Conservation (phyloP, 2,888 invertebrate species). For the Chrysolina oricalcia region DNA sequence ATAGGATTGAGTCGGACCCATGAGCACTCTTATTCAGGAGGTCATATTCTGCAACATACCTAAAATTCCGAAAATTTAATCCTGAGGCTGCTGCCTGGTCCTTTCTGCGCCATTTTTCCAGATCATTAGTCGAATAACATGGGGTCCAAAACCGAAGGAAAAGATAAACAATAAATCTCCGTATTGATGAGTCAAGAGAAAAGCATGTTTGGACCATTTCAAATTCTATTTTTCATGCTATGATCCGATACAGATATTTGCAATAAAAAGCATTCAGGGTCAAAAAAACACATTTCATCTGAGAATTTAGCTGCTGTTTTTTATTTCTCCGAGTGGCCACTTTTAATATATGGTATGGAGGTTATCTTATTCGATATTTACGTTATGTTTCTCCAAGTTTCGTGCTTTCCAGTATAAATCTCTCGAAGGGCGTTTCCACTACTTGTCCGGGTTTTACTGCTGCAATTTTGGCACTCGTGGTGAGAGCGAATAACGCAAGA, state of each 20-base stretch:
- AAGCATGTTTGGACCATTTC: neutral
- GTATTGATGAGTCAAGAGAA: too few relatives aligned
- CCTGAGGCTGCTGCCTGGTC: too few relatives aligned
- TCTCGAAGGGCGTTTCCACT: constrained; percentile 40
- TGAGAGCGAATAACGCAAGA: constrained; percentile 24
- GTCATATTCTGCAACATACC: too few relatives aligned
- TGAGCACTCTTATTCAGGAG: too few relatives aligned
- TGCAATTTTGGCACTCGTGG: constrained; percentile 42
- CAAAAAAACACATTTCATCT: constrained; percentile 14
- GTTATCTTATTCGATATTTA: constrained; percentile 49
- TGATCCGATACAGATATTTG: neutral
- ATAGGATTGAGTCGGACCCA: too few relatives aligned
- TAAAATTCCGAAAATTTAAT: too few relatives aligned
- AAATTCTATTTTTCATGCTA: neutral
- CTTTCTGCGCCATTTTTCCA: too few relatives aligned
- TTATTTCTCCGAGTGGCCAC: constrained; percentile 3
- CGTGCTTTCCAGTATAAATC: constrained; percentile 52
- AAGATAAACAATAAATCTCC: too few relatives aligned
- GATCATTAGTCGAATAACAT: too few relatives aligned
- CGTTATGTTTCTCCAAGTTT: constrained; percentile 54
- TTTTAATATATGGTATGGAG: constrained; percentile 49
- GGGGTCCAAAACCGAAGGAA: too few relatives aligned
- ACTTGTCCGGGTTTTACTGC: constrained; percentile 49
- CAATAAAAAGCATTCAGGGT: neutral
- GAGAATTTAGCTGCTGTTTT: constrained; percentile 25